These are phyloP conservation scores for Bradypodion pumilum DNA, from an alignment of 2,797 vertebrate genomes.

Conservation along the genomic window DNA sequence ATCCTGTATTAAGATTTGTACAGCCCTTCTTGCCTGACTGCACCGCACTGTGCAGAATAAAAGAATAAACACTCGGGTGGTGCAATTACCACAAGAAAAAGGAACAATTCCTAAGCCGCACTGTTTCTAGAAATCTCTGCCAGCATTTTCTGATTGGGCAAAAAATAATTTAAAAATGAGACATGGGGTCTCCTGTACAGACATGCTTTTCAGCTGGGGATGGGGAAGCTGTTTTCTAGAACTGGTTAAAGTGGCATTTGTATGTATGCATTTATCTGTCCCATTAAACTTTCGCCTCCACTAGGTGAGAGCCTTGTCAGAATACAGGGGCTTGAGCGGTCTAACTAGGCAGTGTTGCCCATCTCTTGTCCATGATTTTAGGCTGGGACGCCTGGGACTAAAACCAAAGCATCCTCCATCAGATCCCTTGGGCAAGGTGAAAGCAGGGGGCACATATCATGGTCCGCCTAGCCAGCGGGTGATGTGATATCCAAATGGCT, in stretches of 20 bases:
- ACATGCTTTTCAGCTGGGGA: conserved; percentile 43
- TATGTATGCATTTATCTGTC: not conserved
- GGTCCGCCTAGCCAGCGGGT: no score
- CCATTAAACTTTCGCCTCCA: not conserved
- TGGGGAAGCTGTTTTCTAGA: conserved; percentile 10
- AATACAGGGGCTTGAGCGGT: no score
- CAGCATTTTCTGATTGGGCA: not conserved
- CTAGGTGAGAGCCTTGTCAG: no score
- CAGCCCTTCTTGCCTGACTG: not conserved
- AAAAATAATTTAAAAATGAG: not conserved
- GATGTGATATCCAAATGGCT: no score
- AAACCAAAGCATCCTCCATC: no score
- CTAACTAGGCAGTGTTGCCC: no score
- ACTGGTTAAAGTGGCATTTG: conserved; percentile 37
- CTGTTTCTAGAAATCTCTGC: not conserved
- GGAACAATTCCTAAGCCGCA: not conserved
- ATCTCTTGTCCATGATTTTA: no score
- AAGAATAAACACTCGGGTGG: not conserved
- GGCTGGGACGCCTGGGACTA: no score
- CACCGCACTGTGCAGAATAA: not conserved
- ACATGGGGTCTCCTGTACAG: not conserved
- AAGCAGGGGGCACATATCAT: no score
- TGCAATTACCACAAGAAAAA: not conserved
- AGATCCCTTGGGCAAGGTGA: no score
- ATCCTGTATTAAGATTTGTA: not conserved